Base-by-base conservation (phyloP, 2,888 invertebrate species). In the Alviniconcha strummeri region DNA sequence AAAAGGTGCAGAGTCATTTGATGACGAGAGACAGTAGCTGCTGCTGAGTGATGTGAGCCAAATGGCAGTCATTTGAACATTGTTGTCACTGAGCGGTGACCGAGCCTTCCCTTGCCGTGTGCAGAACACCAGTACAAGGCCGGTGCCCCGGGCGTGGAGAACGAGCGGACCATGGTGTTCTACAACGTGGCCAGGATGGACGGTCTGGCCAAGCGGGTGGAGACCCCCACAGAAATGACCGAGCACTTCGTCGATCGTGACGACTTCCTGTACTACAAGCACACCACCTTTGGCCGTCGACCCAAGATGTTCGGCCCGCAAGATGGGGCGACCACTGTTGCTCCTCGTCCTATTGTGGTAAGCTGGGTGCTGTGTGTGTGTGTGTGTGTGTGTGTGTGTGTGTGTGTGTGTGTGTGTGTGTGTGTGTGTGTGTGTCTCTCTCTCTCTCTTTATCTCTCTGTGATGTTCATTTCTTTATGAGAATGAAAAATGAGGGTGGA, bases 121-220 rank as follows among this genome's bases (percentile, higher is more conserved):
- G 7, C 87, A 93, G 93, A 93, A 80, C 93, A 94, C 84, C 89
- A 89, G 76, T 94, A 92, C 87, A 91, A 90, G 82, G 90, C 91
- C 56, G 91, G 90, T 78, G 90, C 89, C 19, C 92, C 93, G 6
- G 93, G 91, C 4, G 90, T 92, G 9, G 94, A 94, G 87, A 93
- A 90, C 85, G 93, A 95, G 87, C 95, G 96, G 86, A 94, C 96
- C 93, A 95, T 83, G 94, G 94, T 86, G 84, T 96, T 95, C 92
- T 95, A 95, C 90, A 89, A 94, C 90, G 91, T 94, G 85, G 95
- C 96, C 0, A 95, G 97, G 4, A 92, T 96, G 8, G 97, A 98
- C 91, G 96, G 96, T 5, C 94, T 97, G 69, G 93, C 90, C 55
- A 92, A 92, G 81, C 87, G 94, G 57, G 90, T 91, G n/a, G 93